A percentile compares a stretch with the other conserved stretches of the same genome.
Conservation (phyloP, 2,888 invertebrate genomes). For the Scelioninae gen. 2 region DNA sequence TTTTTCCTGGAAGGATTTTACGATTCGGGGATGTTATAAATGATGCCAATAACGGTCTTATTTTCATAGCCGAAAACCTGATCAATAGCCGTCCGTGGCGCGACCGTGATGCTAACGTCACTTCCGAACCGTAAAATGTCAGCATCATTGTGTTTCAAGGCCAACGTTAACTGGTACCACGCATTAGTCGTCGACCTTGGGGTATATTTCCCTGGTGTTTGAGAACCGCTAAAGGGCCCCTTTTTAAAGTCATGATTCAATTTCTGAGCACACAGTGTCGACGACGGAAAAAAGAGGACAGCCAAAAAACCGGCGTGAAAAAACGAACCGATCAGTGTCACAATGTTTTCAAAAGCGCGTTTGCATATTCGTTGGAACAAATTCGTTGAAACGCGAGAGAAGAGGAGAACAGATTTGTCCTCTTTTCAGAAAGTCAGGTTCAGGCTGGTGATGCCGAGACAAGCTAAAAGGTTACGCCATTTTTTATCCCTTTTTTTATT, state of each 20-base stretch:
- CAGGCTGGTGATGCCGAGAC: too few species aligned
- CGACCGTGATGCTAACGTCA: constrained; percentile 17
- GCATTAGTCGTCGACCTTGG: constrained; percentile 36
- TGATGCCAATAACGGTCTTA: constrained; percentile 4
- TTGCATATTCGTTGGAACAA: too few species aligned
- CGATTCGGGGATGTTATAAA: not conserved
- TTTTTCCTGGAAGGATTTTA: constrained; percentile 20
- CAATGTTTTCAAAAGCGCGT: not conserved
- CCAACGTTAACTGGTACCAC: constrained; percentile 29
- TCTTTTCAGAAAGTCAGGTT: too few species aligned
- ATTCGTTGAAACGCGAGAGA: not conserved
- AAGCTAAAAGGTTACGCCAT: too few species aligned
- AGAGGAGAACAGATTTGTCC: too few species aligned
- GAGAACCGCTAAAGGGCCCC: constrained; percentile 15
- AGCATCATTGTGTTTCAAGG: constrained; percentile 33
- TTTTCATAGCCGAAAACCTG: constrained; percentile 1
- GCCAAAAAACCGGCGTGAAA: not conserved
- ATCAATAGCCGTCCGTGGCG: not conserved
- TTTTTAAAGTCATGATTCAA: constrained; percentile 15
- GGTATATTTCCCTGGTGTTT: constrained; percentile 28
- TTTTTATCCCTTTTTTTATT: too few species aligned
- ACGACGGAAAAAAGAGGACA: not conserved
- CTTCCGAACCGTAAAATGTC: constrained; percentile 33
- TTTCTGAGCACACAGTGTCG: not conserved
- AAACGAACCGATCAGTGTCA: not conserved